Evolutionary conservation across 2,113 vertebrate genomes (phyloP).

Genomic region (Trichechus manatus): DNA sequence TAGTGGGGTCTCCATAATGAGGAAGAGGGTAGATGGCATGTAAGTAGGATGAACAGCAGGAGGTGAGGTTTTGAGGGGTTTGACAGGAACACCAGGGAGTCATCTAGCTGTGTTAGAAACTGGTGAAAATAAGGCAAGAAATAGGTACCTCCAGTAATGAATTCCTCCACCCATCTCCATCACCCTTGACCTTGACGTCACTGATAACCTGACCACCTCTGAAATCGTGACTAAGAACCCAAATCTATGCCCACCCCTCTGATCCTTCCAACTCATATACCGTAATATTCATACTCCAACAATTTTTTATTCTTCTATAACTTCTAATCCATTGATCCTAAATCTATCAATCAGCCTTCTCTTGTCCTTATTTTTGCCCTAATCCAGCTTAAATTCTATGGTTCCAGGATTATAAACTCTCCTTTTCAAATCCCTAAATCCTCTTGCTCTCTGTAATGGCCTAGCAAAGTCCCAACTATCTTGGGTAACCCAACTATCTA

Average conservation of each 20-base stretch:
- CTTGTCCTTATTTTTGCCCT: neutral
- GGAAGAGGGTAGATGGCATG: rapidly evolving
- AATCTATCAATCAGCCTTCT: neutral
- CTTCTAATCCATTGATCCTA: neutral
- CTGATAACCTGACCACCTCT: no score
- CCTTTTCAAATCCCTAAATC: neutral
- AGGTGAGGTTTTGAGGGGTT: neutral
- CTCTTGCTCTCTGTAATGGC: neutral
- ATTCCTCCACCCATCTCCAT: rapidly evolving
- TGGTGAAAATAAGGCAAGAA: neutral
- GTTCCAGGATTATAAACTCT: neutral
- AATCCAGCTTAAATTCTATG: neutral
- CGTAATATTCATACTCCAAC: rapidly evolving
- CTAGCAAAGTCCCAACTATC: no score
- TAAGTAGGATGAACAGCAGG: neutral
- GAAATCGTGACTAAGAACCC: neutral
- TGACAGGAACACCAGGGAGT: neutral
- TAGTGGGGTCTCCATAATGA: neutral
- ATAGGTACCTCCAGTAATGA: no score
- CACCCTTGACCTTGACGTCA: neutral
- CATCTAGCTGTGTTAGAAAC: neutral
- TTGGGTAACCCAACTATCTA: neutral
- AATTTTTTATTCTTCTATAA: neutral
- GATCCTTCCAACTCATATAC: neutral
- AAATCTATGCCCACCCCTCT: neutral